A percentile compares a stretch with the other conserved stretches of the same genome.
Conservation (phyloP, 1,140 invertebrate genomes). For the Drosophila fuyamai region DNA sequence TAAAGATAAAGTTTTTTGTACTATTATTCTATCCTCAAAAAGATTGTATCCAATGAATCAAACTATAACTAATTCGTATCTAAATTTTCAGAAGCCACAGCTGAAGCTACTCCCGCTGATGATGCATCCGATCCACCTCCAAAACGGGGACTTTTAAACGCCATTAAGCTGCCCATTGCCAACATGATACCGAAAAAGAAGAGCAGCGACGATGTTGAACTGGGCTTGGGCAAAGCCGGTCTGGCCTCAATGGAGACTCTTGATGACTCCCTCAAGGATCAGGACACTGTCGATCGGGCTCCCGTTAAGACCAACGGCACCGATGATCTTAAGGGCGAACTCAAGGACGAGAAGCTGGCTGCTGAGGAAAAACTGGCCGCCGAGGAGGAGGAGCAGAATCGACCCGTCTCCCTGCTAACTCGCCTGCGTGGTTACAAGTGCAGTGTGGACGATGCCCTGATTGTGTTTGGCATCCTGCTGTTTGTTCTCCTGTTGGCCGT, state of each 20-base stretch:
- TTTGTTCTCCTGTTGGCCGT: slow-evolving; percentile 88
- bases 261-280: slow-evolving; percentile 86
- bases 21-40: no score
- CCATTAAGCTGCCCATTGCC: slow-evolving; percentile 88
- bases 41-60: neutral
- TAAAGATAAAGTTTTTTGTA: no score
- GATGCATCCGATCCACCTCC: slow-evolving; percentile 55
- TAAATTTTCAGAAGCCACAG: slow-evolving; percentile 66
- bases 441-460: slow-evolving; percentile 85
- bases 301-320: slow-evolving; percentile 85
- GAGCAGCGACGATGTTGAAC: slow-evolving; percentile 84
- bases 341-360: slow-evolving; percentile 78
- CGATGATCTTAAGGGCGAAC: slow-evolving; percentile 88
- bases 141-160: slow-evolving; percentile 86
- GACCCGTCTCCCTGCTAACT: slow-evolving; percentile 62
- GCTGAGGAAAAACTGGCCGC: slow-evolving; percentile 67
- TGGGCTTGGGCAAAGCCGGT: slow-evolving; percentile 87
- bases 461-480: slow-evolving; percentile 85
- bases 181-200: slow-evolving; percentile 87
- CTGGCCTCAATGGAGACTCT: slow-evolving; percentile 92
- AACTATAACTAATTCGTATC: neutral
- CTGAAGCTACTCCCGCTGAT: slow-evolving; percentile 85
- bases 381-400: slow-evolving; percentile 77
- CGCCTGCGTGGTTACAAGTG: slow-evolving; percentile 77
- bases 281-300: slow-evolving; percentile 79